Evolutionary conservation across 2,888 invertebrate genomes (phyloP), one percentile per base, ranked within the genome.

Genomic region (Mythimna impura): DNA sequence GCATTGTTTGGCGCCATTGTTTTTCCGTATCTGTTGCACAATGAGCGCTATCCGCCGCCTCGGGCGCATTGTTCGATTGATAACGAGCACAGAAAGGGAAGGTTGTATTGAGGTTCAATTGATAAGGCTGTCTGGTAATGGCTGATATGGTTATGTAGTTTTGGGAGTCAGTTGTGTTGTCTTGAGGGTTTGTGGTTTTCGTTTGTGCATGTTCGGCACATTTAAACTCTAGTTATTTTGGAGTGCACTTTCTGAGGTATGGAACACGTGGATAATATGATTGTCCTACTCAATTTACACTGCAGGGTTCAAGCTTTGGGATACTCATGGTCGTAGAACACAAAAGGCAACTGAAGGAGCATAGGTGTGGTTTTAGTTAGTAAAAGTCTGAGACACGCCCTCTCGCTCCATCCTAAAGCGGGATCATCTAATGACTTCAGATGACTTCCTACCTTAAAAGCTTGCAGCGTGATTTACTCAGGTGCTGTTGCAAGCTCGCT

Each of bases 21-120:
- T 78, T 82, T 30, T 65, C 89, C 88, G 80, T 90, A 90, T 89
- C 87, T 65, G 89, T 88, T 87, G 82, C 87, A 90, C 89, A 90
- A 90, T 89, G 80, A 78, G 73, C 71, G 75, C 73, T 83, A 84
- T 86, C 81, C 74, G 73, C 82, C 77, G 76, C 87, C 71, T 73
- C 80, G 71, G 43, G 22, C 57, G 78, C 82, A 88, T 89, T 89
- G 89, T 89, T 87, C 80, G 30, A 69, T 62, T 74, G 82, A 86
- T 87, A 86, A 77, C 77, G 22, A 57, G 30, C 76, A 43, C 83
- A 75, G 74, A 73, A 83, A 83, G 73, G 70, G 72, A 76, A 80
- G 70, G 65, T 60, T 76, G 67, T 62, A 20, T 65, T 63, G 62
- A 57, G 47, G 17, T 47, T 62, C 25, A n/a, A 47, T 34, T 61